Base-by-base conservation (phyloP, 2,888 invertebrate genomes). In the Amphipoea oculea region DNA sequence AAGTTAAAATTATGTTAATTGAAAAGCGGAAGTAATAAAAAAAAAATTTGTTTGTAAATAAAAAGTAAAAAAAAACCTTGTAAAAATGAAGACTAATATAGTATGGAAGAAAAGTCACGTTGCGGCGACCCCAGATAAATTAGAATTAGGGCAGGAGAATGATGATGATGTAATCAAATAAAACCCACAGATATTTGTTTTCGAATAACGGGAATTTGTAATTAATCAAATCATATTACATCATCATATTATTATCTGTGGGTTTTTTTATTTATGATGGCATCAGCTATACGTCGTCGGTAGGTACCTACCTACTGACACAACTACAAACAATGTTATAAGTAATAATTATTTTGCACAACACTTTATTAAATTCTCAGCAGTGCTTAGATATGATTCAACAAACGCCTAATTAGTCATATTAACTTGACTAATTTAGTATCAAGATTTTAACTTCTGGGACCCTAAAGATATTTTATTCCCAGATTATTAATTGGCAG, bases 401-500 rank as follows among this genome's bases (percentile, higher is more conserved):
- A 72, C 57, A 72, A 73, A 60, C 23, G n/a, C 29, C 51, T 71
- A 76, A 75, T 84, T 84, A 71, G 60, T 29, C 40, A 14, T 2
- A 72, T 3, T 29, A 36, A 77, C 7, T 62, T 65, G 12, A 60
- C 14, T 14, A 57, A 57, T 62, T 72, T 66, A 7, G 67, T 57
- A 69, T 12, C 23, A 73, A 66, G 63, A 73, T 67, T 48, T 42
- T 2, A 60, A 48, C 0, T 76, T 67, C 73, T 65, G 63, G 29
- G 57, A 73, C 23, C 14, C 14, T 42, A 48, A 12, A 62, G 14
- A 51, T 60, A 11, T 48, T 51, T 9, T 62, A 69, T 81, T 78
- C 74, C 54, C 85, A 84, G 74, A 72, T 63, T 29, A 77, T 81
- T 77, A 77, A 54, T n/a, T 72, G 29, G 5, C 62, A 75, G 78